Base-by-base conservation (phyloP, 2,113 vertebrate genomes). In the Psophia crepitans region DNA sequence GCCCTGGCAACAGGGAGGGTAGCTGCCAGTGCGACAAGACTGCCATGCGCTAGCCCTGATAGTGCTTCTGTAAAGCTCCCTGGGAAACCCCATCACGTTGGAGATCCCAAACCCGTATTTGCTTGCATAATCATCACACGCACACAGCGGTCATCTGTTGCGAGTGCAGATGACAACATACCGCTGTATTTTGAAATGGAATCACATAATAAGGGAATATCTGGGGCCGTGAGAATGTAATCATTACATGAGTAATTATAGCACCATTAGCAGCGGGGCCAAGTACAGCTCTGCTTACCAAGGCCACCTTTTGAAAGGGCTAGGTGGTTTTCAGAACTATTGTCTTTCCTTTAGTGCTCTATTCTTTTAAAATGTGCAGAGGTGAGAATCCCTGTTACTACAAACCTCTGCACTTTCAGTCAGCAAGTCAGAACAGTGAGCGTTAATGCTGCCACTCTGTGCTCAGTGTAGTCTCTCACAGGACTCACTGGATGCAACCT, bases 211-310 rank as follows among this genome's bases (percentile, higher is more conserved):
- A 90, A 77, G 21, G 69, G 43, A 90, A 53, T 74, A 85, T 58
- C 49, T 74, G 20, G 22, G 35, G 30, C 0, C 0, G 28, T 74
- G 54, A 92, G 81, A 85, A 88, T 53, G 83, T 57, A 95, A 95
- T 86, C 66, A 46, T n/a, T 69, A 48, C 58, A 16, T 39, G 49
- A 96, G 66, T 86, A 90, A 96, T 96, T 57, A 93, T 0, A 95
- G 79, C 58, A 46, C 65, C 87, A 93, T 74, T 93, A 96, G 81
- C 84, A 94, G 80, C 78, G 58, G 23, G 35, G n/a, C 49, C 89
- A 87, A 87, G 49, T 48, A 95, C 74, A 91, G 74, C 14, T 51
- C 39, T 70, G 81, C 84, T 75, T 86, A 90, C 56, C 58, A 73
- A 91, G 20, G 66, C 18, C 66, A 65, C 21, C 51, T 92, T 96